A percentile compares a stretch with the other conserved stretches of the same genome.
Conservation (phyloP, 2,113 vertebrate species). For the Typhlomys cinereus region DNA sequence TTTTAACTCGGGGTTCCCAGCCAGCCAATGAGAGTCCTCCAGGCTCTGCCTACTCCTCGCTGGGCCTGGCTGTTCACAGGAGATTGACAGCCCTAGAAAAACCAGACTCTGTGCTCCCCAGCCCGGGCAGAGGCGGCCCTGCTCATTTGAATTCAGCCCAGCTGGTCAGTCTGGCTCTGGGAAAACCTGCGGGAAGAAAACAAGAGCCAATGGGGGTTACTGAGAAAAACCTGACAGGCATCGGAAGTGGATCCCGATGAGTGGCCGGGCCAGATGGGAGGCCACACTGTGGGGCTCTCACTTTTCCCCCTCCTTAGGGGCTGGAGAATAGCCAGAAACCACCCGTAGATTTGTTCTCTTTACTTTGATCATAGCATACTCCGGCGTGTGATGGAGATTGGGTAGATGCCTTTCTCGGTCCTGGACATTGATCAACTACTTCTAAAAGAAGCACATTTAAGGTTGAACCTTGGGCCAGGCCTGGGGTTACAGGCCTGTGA, state of each 20-base stretch:
- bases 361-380: background rate
- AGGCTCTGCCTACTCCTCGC: conserved; percentile 19
- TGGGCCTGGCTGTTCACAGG: background rate
- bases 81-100: conserved; percentile 65
- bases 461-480: background rate
- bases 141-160: conserved; percentile 59
- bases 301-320: background rate
- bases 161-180: conserved; percentile 13
- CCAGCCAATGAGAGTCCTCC: conserved; percentile 26
- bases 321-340: background rate
- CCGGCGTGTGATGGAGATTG: background rate
- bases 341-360: background rate
- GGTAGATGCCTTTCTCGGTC: background rate
- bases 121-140: conserved; percentile 40
- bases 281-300: background rate
- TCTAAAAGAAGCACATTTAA: background rate
- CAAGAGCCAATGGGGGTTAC: conserved; percentile 10
- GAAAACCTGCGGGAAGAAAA: conserved; percentile 40
- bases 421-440: background rate
- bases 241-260: conserved; percentile 19
- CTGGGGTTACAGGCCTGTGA: background rate
- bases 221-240: conserved; percentile 20
- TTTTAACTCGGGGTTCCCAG: conserved; percentile 40
- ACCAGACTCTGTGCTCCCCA: background rate
- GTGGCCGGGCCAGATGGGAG: background rate